Conservation (phyloP, 2,797 vertebrate genomes). For the Botia almorhae region DNA sequence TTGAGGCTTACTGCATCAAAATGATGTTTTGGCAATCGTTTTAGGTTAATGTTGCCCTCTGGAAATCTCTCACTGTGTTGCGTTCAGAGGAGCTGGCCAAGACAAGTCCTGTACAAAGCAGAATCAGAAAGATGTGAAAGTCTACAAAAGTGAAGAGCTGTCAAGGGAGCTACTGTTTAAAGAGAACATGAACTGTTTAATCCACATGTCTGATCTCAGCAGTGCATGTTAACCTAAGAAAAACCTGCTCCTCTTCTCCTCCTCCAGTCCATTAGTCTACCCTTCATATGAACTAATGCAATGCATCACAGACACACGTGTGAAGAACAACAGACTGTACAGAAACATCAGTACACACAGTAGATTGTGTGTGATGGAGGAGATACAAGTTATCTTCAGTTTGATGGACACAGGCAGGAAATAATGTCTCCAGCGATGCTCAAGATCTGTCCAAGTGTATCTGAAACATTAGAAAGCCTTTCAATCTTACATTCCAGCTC, state of each 20-base stretch:
- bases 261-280: too few relatives aligned
- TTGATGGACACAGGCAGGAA: slow-evolving; percentile 44
- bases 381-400: slow-evolving; percentile 38
- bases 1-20: slow-evolving; percentile 15
- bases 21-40: slow-evolving; percentile 12
- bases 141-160: not conserved
- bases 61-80: slow-evolving; percentile 3
- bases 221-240: too few relatives aligned
- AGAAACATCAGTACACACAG: not conserved
- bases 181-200: not conserved
- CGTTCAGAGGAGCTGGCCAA: not conserved
- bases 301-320: too few relatives aligned
- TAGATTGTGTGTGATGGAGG: not conserved
- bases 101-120: not conserved
- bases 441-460: slow-evolving; percentile 53
- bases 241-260: too few relatives aligned
- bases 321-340: not conserved
- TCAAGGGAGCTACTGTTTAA: not conserved
- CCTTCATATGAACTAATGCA: too few relatives aligned
- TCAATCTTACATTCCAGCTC: slow-evolving; percentile 58
- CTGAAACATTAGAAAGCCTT: slow-evolving; percentile 49
- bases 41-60: slow-evolving; percentile 33
- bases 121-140: not conserved
- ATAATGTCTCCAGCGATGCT: slow-evolving; percentile 30
- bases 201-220: not conserved